Evolutionary conservation across 2,797 vertebrate species (phyloP).

Genomic region (Eleutherodactylus coqui): DNA sequence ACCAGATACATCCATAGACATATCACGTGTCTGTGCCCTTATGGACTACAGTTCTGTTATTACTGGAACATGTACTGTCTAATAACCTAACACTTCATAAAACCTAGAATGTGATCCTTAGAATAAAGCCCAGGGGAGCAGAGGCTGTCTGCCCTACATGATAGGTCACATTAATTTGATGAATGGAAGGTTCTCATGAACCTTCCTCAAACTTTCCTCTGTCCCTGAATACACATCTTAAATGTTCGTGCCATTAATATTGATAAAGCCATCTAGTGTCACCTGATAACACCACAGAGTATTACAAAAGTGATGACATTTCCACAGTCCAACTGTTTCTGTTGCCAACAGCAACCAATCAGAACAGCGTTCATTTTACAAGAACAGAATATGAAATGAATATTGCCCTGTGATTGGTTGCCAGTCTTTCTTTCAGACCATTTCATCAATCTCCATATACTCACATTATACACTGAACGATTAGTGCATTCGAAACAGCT

Average conservation of each 20-base stretch:
- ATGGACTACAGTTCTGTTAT: background rate
- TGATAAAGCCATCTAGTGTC: background rate
- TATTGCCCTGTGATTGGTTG: too few relatives aligned
- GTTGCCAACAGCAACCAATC: too few relatives aligned
- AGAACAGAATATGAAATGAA: too few relatives aligned
- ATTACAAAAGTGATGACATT: background rate
- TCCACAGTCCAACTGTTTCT: too few relatives aligned
- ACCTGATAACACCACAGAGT: background rate
- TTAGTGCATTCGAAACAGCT: too few relatives aligned
- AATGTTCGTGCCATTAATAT: background rate
- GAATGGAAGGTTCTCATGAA: background rate
- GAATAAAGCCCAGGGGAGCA: background rate
- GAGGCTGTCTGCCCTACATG: background rate
- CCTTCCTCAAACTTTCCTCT: too few relatives aligned
- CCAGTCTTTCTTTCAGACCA: too few relatives aligned
- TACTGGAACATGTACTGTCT: background rate
- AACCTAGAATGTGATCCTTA: background rate
- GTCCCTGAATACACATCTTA: background rate
- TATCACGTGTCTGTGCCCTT: background rate
- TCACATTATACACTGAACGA: too few relatives aligned
- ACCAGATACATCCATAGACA: background rate
- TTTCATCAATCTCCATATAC: too few relatives aligned
- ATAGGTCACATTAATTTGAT: constrained; percentile 11
- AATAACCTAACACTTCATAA: constrained; percentile 1
- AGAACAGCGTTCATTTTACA: too few relatives aligned